Base-by-base conservation (phyloP, 2,888 invertebrate genomes). In the Mechanitis mazaeus region DNA sequence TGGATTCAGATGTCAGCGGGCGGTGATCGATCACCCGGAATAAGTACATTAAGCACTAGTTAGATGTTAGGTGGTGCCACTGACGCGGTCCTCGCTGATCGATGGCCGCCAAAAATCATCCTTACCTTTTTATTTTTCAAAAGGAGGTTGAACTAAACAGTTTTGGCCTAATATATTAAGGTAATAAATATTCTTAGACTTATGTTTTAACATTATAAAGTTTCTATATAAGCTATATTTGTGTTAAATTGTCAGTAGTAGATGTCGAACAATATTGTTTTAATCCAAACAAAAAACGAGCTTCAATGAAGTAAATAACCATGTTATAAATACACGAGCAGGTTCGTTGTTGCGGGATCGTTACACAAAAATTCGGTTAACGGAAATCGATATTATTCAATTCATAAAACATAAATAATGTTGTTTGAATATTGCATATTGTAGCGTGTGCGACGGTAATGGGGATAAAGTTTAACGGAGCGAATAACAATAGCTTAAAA, bases 31-130 rank as follows among this genome's bases (percentile, higher is more conserved):
- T 89, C 81, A 84, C 78, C 69, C 71, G 78, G 78, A 81, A 73
- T 83, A 80, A 84, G 84, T 81, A 85, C 83, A 84, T 87, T 86
- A 84, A 83, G 81, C 77, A 80, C 78, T 78, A 79, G 81, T 84
- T 81, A 79, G 76, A 76, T 70, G 81, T 84, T 81, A 79, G 76
- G 76, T 70, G 75, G 76, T 77, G 79, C 75, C 71, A 67, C 72
- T 73, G 73, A 69, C 73, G 75, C 74, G 75, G 73, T 69, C 71
- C 58, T 68, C 65, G 63, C 77, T 85, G 85, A 85, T 85, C 79
- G 84, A 84, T 84, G 78, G 70, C 67, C 64, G 69, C 65, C 59
- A 59, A 68, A 64, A 64, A 63, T 61, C 61, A 68, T 66, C 64
- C 58, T 55, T 64, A 28, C 58, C 45, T 64, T 70, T 73, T 73